Conservation (phyloP, 2,888 invertebrate species). For the Adela reaumurella region DNA sequence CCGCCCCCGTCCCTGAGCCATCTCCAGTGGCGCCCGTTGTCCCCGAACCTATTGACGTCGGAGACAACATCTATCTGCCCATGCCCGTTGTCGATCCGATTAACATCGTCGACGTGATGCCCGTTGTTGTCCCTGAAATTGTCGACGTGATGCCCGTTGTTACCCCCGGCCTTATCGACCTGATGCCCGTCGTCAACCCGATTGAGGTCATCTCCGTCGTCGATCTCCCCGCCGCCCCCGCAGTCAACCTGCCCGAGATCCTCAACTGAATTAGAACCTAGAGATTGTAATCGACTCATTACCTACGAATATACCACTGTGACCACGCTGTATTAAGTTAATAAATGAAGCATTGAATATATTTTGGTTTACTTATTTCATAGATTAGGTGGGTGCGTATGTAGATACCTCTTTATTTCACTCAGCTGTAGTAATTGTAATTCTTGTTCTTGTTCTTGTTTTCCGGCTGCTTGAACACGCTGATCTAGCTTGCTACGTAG, state of each 20-base stretch:
- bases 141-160: conserved; percentile 19
- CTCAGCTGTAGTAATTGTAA: too few relatives aligned
- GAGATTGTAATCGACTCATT: too few relatives aligned
- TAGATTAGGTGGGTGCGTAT: too few relatives aligned
- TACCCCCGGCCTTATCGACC: conserved; percentile 15
- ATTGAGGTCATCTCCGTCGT: conserved; percentile 17
- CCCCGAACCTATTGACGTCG: conserved; percentile 13
- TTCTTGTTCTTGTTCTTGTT: too few relatives aligned
- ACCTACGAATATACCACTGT: too few relatives aligned
- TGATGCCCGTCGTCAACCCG: conserved; percentile 13
- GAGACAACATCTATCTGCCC: conserved; percentile 14
- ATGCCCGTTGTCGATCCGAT: conserved; percentile 16
- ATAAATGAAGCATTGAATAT: too few relatives aligned
- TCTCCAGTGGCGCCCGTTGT: conserved; percentile 7
- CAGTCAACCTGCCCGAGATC: conserved; percentile 4
- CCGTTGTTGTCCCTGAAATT: conserved; percentile 19
- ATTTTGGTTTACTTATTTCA: too few relatives aligned
- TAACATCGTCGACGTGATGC: conserved; percentile 14
- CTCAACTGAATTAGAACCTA: conserved; percentile 7
- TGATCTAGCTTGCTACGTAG: too few relatives aligned
- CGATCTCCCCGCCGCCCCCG: conserved; percentile 3
- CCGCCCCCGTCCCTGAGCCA: conserved; percentile 7
- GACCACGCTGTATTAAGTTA: too few relatives aligned
- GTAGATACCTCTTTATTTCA: too few relatives aligned
- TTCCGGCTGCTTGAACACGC: too few relatives aligned